Evolutionary conservation across 2,888 invertebrate genomes (phyloP).

Genomic region (Macrophya annulata): DNA sequence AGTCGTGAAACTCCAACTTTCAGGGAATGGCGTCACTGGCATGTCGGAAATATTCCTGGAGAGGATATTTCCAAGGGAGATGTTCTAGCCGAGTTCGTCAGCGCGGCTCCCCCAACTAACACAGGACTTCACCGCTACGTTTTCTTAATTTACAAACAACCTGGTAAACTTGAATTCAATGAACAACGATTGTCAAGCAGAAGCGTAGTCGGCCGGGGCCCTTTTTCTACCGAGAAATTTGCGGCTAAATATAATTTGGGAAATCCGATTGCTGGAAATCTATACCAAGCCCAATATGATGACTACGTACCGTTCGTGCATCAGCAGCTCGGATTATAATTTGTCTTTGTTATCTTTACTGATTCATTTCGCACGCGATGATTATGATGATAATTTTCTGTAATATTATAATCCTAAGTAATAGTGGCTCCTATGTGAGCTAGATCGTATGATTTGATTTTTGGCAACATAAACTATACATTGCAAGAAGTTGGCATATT

Average conservation of each 20-base stretch:
- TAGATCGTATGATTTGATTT: too few species aligned
- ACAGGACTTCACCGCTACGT: constrained; percentile 91
- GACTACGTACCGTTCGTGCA: constrained; percentile 93
- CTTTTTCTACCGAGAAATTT: constrained; percentile 87
- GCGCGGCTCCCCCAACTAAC: constrained; percentile 91
- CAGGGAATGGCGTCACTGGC: constrained; percentile 96
- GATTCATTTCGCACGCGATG: not conserved
- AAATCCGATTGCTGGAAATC: constrained; percentile 92
- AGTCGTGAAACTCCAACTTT: constrained; percentile 88
- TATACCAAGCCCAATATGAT: constrained; percentile 93
- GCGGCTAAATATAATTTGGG: constrained; percentile 92
- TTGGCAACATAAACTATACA: too few species aligned
- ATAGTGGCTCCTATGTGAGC: not conserved
- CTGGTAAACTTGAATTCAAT: constrained; percentile 81
- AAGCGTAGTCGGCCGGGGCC: constrained; percentile 81
- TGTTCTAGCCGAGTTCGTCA: constrained; percentile 88
- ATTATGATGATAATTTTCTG: not conserved
- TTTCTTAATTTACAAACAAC: constrained; percentile 89
- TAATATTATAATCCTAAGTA: not conserved
- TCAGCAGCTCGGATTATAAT: constrained; percentile 87
- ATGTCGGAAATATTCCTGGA: constrained; percentile 93
- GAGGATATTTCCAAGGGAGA: constrained; percentile 86
- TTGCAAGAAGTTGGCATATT: too few species aligned
- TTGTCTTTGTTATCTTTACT: constrained; percentile 65
- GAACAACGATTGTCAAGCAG: constrained; percentile 82